phyloP scores from a whole-genome alignment of 2,113 vertebrate species.

The Sclerurus mexicanus region DNA sequence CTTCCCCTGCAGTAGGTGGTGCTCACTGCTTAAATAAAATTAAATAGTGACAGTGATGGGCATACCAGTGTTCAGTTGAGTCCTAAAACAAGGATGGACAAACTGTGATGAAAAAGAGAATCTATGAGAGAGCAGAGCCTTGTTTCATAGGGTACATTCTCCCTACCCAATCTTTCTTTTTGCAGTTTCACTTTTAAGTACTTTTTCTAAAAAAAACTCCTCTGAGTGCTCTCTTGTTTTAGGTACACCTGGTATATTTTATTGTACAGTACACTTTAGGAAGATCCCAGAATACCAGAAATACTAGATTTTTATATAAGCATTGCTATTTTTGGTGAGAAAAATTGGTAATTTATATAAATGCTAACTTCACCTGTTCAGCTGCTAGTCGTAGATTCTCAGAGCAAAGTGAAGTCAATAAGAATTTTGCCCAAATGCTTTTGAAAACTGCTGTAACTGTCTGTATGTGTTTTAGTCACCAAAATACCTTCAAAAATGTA shows the following conservation, averaged over 20 bases:
- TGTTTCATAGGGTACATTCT: background rate
- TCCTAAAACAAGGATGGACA: background rate
- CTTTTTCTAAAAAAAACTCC: background rate
- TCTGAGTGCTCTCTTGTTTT: background rate
- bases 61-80: background rate
- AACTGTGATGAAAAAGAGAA: background rate
- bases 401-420: background rate
- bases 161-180: background rate
- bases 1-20: constrained; percentile 65
- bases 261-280: background rate
- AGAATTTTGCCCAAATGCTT: background rate
- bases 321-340: background rate
- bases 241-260: background rate
- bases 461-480: background rate
- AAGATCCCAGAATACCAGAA: background rate
- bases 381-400: background rate
- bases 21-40: constrained; percentile 56
- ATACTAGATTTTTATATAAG: background rate
- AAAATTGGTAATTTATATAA: background rate
- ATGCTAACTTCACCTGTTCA: background rate
- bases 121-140: background rate
- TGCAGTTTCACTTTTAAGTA: background rate
- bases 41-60: background rate
- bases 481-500: background rate
- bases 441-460: background rate